Base-by-base conservation (phyloP, 2,888 invertebrate species). In the Dryomyza anilis region DNA sequence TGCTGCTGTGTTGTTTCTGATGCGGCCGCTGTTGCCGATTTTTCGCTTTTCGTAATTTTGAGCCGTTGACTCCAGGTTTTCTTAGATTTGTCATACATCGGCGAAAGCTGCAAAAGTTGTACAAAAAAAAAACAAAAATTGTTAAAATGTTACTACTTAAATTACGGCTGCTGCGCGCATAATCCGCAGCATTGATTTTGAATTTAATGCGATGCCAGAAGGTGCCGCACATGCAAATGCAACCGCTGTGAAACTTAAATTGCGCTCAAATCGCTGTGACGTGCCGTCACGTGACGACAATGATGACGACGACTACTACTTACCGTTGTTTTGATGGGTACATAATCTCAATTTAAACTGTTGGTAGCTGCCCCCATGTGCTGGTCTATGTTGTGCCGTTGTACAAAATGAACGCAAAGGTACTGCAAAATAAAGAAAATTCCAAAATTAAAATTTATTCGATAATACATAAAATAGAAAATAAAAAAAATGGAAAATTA, bases 1-100 rank as follows among this genome's bases (percentile, higher is more conserved):
- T 72, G 71, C 21, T 71, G 69, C 69, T 68, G 73, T n/a, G 70
- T 46, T 67, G 76, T 66, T 66, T 73, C 71, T 73, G 74, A 52
- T 75, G 76, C 16, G 70, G 68, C 14, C 67, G 85, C 83, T 61
- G 84, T 83, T 72, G 84, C 84, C 60, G 84, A 84, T 67, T 86
- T 86, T 67, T 81, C 84, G 74, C 83, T 83, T 68, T 85, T 84
- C 61, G 84, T 84, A 68, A 89, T 80, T 75, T 89, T 90, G 78
- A 90, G 83, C 77, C 89, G 87, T 70, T 90, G 89, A 82, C 90
- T 89, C 90, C 90, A 90, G 67, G 86, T 85, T 85, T 90, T 90
- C 83, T 89, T 90, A 73, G 82, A 81, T 78, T 82, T 82, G 74
- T 82, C 83, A 73, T 82, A 82, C 82, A 82, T 82, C 75, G 77